Evolutionary conservation across 2,888 invertebrate species (phyloP), one percentile per base, ranked within the genome.

Genomic region (Dynastes hyllus): DNA sequence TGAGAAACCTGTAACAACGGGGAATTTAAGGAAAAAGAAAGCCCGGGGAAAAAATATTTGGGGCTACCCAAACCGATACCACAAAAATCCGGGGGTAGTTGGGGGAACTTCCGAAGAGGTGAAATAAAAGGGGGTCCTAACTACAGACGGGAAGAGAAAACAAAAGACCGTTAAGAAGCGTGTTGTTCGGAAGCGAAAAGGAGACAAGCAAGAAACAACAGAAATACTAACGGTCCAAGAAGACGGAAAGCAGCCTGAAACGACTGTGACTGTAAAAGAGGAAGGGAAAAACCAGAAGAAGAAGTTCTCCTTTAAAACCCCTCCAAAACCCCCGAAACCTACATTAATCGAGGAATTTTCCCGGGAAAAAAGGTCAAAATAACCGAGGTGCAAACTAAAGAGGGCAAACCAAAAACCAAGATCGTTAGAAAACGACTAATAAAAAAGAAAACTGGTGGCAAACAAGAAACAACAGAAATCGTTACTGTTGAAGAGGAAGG

Each of bases 391-490:
- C 81, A 83, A 75, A 86, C 89, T 37, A 83, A 89, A n/a, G 88
- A 90, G 79, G 87, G 86, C 71, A 86, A 89, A 86, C 83, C 37
- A 50, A 84, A 86, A 13, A 86, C 85, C 80, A 86, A 85, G 63
- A 67, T 80, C 11, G 84, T 80, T 78, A 89, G 81, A 85, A 89
- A 86, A 87, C 89, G 84, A 63, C 81, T 85, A 27, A 83, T 84
- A 13, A 86, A 86, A 70, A 87, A 86, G 80, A 86, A 85, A 55
- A 83, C 84, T 1, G 91, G 89, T 80, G 86, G 88, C 53, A 86
- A 88, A 73, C 85, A 89, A 80, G 90, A 90, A 82, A 86, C 90
- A 8, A 90, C 91, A 0, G 90, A 90, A 84, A 89, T 89, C n/a
- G 87, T 89, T 2, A 91, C 90, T 4, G 85, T 89, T 16, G 87